These are phyloP conservation scores for Argya squamiceps DNA, from an alignment of 2,797 vertebrate genomes.

Conservation along the genomic window DNA sequence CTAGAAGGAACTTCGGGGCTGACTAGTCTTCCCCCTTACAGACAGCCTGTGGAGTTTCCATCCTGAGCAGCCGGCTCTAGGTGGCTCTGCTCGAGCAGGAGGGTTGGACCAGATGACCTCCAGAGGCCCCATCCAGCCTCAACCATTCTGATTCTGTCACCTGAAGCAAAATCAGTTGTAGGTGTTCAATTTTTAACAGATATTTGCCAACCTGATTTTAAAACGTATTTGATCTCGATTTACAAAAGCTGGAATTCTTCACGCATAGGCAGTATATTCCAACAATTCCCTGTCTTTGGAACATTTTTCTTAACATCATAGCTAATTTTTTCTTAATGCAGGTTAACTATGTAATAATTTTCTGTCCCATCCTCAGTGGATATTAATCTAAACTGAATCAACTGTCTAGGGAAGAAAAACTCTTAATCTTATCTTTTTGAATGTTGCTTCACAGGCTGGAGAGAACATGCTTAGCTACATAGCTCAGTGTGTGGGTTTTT, in stretches of 20 bases:
- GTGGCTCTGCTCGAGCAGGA: neutral
- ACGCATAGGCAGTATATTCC: neutral
- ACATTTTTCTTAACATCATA: neutral
- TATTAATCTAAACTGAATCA: neutral
- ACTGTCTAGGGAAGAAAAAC: fast-evolving
- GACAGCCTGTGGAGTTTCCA: neutral
- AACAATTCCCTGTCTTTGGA: neutral
- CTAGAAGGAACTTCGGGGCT: neutral
- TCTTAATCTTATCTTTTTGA: neutral
- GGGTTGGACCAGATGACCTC: neutral
- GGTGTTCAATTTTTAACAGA: neutral
- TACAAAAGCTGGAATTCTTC: neutral
- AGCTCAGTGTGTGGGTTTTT: neutral
- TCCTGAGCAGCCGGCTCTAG: neutral
- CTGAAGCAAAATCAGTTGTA: neutral
- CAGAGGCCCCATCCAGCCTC: neutral
- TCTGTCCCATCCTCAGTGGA: neutral
- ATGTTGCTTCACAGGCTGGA: neutral
- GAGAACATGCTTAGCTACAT: fast-evolving
- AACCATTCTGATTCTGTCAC: neutral
- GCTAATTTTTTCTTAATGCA: neutral
- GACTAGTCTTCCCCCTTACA: neutral
- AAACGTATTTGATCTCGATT: neutral
- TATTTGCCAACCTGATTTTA: neutral
- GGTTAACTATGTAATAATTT: neutral